These are phyloP conservation scores for Chaetura pelagica DNA, from an alignment of 2,113 vertebrate genomes.

Conservation along the genomic window DNA sequence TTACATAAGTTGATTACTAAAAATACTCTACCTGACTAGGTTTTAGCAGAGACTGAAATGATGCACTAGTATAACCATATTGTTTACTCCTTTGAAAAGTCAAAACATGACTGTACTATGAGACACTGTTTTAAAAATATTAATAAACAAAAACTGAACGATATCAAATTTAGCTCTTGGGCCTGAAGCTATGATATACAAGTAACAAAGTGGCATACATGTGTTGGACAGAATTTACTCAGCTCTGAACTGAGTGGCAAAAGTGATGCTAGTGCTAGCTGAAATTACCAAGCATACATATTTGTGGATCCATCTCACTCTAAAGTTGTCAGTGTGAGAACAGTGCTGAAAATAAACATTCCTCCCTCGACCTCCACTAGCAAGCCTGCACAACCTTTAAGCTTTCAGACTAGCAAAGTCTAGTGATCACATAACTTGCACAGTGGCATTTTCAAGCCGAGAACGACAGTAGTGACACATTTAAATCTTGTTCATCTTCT, in stretches of 20 bases:
- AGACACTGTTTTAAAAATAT: constrained; percentile 34
- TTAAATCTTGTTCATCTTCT: neutral
- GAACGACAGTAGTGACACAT: neutral
- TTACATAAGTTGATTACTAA: neutral
- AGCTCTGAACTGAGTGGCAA: constrained; percentile 23
- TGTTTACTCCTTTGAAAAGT: neutral
- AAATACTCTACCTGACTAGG: neutral
- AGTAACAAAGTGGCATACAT: constrained; percentile 9
- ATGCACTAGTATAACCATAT: neutral
- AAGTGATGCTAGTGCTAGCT: neutral
- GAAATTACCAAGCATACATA: constrained; percentile 8
- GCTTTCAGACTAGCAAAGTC: constrained; percentile 40
- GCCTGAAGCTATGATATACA: constrained; percentile 1
- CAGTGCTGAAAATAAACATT: constrained; percentile 61
- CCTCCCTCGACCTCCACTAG: neutral
- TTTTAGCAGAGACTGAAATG: neutral
- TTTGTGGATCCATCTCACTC: neutral
- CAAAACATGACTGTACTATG: neutral
- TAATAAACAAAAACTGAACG: constrained; percentile 56
- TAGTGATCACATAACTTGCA: neutral
- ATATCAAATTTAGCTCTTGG: constrained; percentile 31
- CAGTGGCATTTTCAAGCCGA: neutral
- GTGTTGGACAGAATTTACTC: constrained; percentile 34
- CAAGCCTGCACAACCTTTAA: neutral
- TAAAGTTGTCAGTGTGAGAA: constrained; percentile 42